Base-by-base conservation (phyloP, 2,797 vertebrate genomes). In the Hozukius guyotensis region DNA sequence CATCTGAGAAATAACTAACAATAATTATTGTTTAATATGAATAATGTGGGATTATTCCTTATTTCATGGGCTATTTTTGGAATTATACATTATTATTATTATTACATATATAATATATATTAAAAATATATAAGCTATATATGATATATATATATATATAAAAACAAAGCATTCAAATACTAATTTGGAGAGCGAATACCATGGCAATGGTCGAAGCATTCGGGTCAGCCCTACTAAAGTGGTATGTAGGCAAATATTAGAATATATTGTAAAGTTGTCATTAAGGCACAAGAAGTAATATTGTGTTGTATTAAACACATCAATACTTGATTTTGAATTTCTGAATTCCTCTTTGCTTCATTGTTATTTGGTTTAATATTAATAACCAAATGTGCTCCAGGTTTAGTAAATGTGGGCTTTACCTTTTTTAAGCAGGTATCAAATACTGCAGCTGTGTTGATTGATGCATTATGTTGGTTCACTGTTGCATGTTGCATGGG, bases 251-350 rank as follows among this genome's bases (percentile, higher is more conserved):
- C 13, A 60, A 22, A 32, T 68, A 59, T 34, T 5, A 34, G 55
- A 59, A 59, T 77, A 25, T 65, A 22, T 64, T 72, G 13, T 22
- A 25, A 72, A 56, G 8, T n/a, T 8, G 10, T 74, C 5, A 65
- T 25, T 32, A 62, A 60, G 10, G 81, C 38, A 53, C 16, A 72
- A 72, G 13, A 72, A 69, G 24, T 16, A 87, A 79, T 61, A 67
- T 60, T 80, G 46, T 80, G 76, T 85, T 86, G 82, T 85, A 80
- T 85, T 86, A 77, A 87, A 83, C 63, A 83, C 83, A 70, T 78
- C 53, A 77, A 62, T 57, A 60, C 27, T 20, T 72, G 14, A 60
- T n/a, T 63, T 67, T 5, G 38, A 42, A 42, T 42, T 42, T 16
- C 14, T 36, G 14, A 14, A 22, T 20, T 7, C 11, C 12, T 22